Evolutionary conservation across 2,888 invertebrate species (phyloP), one percentile per base, ranked within the genome.

Genomic region (Diarsia rubi): DNA sequence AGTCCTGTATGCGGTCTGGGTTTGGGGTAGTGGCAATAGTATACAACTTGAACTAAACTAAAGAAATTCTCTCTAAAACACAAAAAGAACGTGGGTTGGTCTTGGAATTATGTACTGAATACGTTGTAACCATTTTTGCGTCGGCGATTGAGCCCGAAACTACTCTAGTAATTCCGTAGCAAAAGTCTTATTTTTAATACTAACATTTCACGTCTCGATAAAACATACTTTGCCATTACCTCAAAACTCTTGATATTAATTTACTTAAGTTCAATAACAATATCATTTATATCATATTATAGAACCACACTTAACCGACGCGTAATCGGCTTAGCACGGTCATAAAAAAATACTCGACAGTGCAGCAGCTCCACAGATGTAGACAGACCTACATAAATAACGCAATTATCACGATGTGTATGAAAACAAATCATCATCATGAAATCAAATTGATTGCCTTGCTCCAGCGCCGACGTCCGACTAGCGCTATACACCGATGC

Each of bases 211-310:
- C 31, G 9, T 21, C 1, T 31, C 19, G 3, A 47, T 27, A 27
- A 71, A 24, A 31, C 4, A 19, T 2, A 19, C 16, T 8, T 60
- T 65, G 31, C 44, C 24, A 47, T 24, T 69, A 59, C 47, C 12
- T 49, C 27, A 14, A 54, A 67, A 14, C 42, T 27, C 57, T 31
- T 9, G 49, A 72, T 16, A 37, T 52, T 57, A 14, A 69, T 66
- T 76, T 52, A 68, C 42, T 31, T 64, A 70, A 81, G 73, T 63
- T 69, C 65, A 72, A 69, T 75, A 71, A 62, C 27, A 68, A 19
- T 67, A 52, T 66, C 9, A 63, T 69, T 59, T 70, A 4, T 42
- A 42, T 62, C 0, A 16, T 27, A 9, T 27, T 27, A 27, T 27
- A 19, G 27, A 27, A 6, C 4, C 57, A 19, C 57, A 27, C 27